Evolutionary conservation across 2,113 vertebrate genomes (phyloP).

Genomic region (Sorex fumeus): DNA sequence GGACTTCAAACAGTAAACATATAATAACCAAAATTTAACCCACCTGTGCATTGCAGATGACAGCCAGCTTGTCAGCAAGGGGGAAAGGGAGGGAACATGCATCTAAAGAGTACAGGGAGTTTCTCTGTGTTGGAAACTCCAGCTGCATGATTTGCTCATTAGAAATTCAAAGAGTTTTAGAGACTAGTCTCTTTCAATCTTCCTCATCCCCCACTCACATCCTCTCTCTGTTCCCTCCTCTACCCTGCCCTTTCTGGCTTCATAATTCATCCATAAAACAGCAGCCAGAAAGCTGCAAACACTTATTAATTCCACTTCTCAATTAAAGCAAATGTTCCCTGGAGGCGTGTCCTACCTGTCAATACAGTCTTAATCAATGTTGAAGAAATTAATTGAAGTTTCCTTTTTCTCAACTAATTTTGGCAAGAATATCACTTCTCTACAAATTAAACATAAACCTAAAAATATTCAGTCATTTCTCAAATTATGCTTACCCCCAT

Average conservation of each 20-base stretch:
- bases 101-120: slow-evolving; percentile 61
- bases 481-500: slow-evolving; percentile 18
- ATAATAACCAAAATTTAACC: slow-evolving; percentile 85
- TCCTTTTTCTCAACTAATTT: neutral
- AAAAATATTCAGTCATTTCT: slow-evolving; percentile 13
- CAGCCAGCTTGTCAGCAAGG: slow-evolving; percentile 73
- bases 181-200: neutral
- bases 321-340: slow-evolving; percentile 7
- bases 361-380: neutral
- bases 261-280: slow-evolving; percentile 34
- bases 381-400: neutral
- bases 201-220: neutral
- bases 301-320: neutral
- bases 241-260: slow-evolving; percentile 7
- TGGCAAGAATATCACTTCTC: neutral
- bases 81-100: neutral
- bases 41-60: slow-evolving; percentile 68
- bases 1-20: slow-evolving; percentile 79
- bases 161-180: slow-evolving; percentile 60
- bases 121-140: slow-evolving; percentile 80
- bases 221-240: neutral
- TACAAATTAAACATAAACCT: neutral
- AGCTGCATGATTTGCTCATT: slow-evolving; percentile 72
- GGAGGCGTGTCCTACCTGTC: neutral
- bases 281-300: neutral